A percentile compares a stretch with the other conserved stretches of the same genome.
Evolutionary conservation across 2,888 invertebrate genomes (phyloP).

Genomic region (Luperina testacea): DNA sequence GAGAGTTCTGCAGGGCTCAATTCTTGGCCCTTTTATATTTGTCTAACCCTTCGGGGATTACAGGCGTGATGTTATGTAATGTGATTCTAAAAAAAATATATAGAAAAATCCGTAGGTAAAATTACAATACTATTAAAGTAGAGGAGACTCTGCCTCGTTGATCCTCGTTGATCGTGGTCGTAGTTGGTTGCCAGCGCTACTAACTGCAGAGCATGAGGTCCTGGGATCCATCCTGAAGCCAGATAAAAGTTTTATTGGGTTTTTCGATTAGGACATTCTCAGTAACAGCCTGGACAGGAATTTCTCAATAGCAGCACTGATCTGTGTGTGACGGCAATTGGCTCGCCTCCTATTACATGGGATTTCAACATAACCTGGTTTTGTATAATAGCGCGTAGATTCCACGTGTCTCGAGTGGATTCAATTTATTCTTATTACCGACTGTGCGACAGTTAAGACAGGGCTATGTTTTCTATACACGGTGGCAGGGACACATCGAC

Average conservation of each 20-base stretch:
- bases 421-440: background rate
- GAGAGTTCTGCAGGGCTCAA: background rate
- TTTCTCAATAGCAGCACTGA: too few species aligned
- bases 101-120: too few species aligned
- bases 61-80: background rate
- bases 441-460: background rate
- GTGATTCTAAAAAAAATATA: background rate
- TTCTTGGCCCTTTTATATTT: background rate
- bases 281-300: background rate
- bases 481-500: too few species aligned
- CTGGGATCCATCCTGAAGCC: background rate
- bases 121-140: too few species aligned
- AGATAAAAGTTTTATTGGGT: background rate
- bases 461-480: background rate
- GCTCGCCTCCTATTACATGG: background rate
- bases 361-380: background rate
- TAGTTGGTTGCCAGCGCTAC: background rate
- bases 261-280: background rate
- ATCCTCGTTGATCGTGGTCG: too few species aligned
- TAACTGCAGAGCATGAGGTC: background rate
- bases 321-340: background rate
- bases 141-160: background rate
- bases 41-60: background rate
- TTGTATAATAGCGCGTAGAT: background rate
- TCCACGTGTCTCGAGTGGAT: background rate